Conservation (phyloP, 2,797 vertebrate species). For the Argya squamiceps region DNA sequence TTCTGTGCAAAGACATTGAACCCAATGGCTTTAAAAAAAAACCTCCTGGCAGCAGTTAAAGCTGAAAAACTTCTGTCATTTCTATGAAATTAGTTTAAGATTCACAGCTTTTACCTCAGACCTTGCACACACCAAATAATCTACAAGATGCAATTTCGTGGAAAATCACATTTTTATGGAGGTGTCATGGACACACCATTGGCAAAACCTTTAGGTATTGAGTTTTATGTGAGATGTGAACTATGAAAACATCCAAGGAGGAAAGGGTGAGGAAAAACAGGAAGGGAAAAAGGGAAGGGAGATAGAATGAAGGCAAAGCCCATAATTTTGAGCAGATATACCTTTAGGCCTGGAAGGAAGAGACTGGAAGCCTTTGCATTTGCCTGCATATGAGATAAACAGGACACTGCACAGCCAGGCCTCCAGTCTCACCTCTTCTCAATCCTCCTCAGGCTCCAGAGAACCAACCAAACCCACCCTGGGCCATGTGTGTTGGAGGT, state of each 20-base stretch:
- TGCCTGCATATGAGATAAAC: neutral
- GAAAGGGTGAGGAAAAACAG: neutral
- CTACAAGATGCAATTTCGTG: neutral
- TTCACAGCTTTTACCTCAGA: neutral
- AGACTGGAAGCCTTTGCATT: neutral
- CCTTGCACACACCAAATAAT: neutral
- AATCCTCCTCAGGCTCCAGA: neutral
- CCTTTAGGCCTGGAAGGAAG: neutral
- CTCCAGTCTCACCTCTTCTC: neutral
- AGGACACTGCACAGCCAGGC: neutral
- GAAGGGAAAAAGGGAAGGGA: neutral
- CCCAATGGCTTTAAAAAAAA: neutral
- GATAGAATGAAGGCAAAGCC: neutral
- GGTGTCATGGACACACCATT: neutral
- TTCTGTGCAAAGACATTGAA: neutral
- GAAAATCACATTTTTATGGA: neutral
- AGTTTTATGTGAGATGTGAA: neutral
- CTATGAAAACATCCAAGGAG: neutral
- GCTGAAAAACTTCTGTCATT: neutral
- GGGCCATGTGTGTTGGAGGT: fast-evolving
- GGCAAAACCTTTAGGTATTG: fast-evolving
- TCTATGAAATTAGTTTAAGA: neutral
- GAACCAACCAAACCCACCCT: neutral
- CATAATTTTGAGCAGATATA: neutral
- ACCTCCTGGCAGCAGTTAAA: neutral